A percentile compares a stretch with the other conserved stretches of the same genome.
Conservation (phyloP, 1,140 invertebrate genomes). For the Parasteatoda tepidariorum region DNA sequence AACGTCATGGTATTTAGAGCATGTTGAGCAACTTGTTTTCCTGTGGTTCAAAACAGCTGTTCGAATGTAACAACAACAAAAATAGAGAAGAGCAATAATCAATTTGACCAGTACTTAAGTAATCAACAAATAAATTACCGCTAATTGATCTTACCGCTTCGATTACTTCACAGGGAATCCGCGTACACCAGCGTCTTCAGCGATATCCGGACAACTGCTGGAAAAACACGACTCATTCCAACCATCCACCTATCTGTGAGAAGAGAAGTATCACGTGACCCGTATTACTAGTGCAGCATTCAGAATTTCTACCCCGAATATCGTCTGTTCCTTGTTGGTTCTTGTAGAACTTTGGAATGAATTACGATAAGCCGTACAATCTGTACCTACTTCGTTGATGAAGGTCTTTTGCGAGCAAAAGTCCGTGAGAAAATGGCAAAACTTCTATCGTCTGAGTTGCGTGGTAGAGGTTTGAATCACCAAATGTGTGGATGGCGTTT, state of each 20-base stretch:
- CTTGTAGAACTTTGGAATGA: neutral
- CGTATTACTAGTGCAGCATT: conserved; percentile 35
- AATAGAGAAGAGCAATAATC: neutral
- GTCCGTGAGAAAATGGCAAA: neutral
- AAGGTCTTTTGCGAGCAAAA: neutral
- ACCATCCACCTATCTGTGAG: conserved; percentile 42
- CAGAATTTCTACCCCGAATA: neutral
- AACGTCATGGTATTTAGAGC: conserved; percentile 2
- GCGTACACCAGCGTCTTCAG: conserved; percentile 18
- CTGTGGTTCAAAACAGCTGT: neutral
- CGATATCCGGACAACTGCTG: conserved; percentile 40
- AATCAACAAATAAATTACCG: neutral
- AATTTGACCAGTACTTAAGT: neutral
- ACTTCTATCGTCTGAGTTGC: neutral
- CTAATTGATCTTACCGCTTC: neutral
- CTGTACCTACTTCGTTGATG: neutral
- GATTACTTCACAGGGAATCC: neutral
- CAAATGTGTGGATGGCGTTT: too few relatives aligned
- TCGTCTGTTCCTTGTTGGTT: neutral
- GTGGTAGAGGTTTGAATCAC: neutral
- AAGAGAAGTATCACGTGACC: conserved; percentile 44
- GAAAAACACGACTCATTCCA: conserved; percentile 18
- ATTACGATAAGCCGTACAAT: neutral
- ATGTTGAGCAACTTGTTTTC: neutral
- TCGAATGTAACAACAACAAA: neutral